Conservation (phyloP, 2,113 vertebrate species). For the Clarias macrocephalus region DNA sequence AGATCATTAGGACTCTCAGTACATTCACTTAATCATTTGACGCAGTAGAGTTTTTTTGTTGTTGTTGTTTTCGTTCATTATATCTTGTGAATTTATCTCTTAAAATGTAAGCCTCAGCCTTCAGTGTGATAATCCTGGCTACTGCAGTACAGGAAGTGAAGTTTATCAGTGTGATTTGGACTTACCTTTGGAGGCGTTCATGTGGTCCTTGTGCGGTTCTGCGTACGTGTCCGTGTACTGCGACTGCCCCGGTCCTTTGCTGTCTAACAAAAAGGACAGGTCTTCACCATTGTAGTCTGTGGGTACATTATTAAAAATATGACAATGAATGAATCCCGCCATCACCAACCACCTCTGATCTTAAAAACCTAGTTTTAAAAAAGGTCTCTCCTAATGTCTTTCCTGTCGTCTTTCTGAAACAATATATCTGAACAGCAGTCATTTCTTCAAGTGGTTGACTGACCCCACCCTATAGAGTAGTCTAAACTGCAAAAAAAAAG, state of each 20-base stretch:
- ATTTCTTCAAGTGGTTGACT: neutral
- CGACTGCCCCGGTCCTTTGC: constrained; percentile 64
- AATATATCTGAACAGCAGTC: neutral
- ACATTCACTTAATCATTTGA: neutral
- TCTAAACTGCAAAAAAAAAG: constrained; percentile 4
- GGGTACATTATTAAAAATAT: constrained; percentile 60
- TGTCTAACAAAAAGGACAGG: constrained; percentile 80
- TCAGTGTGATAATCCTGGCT: neutral
- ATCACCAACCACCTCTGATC: neutral
- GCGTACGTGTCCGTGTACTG: constrained; percentile 63
- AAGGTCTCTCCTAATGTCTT: too few relatives aligned
- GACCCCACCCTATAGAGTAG: constrained; percentile 34
- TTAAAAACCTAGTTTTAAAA: neutral
- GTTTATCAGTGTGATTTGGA: neutral
- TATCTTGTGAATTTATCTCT: neutral
- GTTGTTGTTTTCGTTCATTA: neutral
- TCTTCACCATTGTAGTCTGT: constrained; percentile 78
- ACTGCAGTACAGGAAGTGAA: neutral
- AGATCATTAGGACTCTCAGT: neutral
- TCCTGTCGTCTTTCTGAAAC: neutral
- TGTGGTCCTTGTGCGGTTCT: constrained; percentile 61
- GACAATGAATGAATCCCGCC: constrained; percentile 47
- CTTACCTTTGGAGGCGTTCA: constrained; percentile 67
- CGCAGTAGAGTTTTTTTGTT: neutral
- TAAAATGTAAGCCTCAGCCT: neutral